Percentiles rank a stretch among this genome's conserved stretches.
phyloP scores from a whole-genome alignment of 2,113 vertebrate genomes.

The Guaruba guarouba region DNA sequence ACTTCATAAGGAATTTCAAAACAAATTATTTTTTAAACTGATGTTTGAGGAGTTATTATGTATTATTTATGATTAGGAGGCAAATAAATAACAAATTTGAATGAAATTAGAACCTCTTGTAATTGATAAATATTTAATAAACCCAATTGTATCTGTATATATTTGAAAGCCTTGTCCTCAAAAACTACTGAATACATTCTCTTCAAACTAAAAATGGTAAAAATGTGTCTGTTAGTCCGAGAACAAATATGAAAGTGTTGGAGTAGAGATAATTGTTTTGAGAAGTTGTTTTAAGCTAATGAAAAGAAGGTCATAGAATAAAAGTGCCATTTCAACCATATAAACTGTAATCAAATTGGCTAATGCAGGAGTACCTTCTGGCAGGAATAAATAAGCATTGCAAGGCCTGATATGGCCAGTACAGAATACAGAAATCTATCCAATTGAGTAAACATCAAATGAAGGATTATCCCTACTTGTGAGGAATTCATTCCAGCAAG shows the following conservation, averaged over 20 bases:
- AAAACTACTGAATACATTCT: not conserved
- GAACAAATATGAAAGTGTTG: not conserved
- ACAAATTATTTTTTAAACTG: not conserved
- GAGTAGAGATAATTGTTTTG: not conserved
- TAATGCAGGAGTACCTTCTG: constrained; percentile 13
- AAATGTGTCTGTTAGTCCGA: not conserved
- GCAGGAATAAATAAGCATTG: constrained; percentile 14
- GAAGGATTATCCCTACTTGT: constrained; percentile 67
- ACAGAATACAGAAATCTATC: constrained; percentile 62
- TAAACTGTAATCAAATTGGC: not conserved
- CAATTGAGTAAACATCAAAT: constrained; percentile 73
- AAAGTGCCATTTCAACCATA: not conserved
- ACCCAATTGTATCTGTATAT: not conserved
- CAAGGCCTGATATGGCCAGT: constrained; percentile 20
- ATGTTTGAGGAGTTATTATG: not conserved
- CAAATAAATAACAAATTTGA: not conserved
- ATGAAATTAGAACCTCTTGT: not conserved
- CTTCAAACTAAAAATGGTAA: not conserved
- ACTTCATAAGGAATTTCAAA: not conserved
- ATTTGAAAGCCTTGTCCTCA: not conserved
- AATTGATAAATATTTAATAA: not conserved
- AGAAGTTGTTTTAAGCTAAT: not conserved
- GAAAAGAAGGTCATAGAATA: not conserved
- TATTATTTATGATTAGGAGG: not conserved
- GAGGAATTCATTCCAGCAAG: constrained; percentile 69